Base-by-base conservation (phyloP, 1,140 invertebrate species). In the Marisa cornuarietis region DNA sequence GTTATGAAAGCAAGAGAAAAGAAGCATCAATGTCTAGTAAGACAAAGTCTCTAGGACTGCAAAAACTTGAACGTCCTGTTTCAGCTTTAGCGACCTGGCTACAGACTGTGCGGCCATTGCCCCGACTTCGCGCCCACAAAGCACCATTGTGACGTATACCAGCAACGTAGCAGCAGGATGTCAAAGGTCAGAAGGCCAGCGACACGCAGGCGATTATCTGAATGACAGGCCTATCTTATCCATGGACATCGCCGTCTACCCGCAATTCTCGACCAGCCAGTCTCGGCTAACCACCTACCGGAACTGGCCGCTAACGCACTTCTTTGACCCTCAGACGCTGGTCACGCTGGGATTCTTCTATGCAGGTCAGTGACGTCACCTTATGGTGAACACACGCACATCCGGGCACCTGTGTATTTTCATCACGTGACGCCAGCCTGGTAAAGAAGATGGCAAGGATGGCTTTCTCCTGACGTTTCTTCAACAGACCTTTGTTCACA, bases 311-410 rank as follows among this genome's bases (percentile, higher is more conserved):
- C 63, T 54, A 14, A 13, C 63, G 31, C 16, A n/a, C 20, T 16
- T 24, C 49, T 77, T 77, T n/a, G 49, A 54, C 24, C 76, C 76
- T 7, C 49, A 77, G 22, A 65, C 65, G 31, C 51, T 77, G 31
- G 76, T 77, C 42, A 68, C 54, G 62, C 63, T 52, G 14, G 76
- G 76, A 49, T 77, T 77, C 49, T 77, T 68, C 49, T 77, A 77
- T 24, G 76, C 76, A 69, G 76, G 76, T 77, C 51, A 13, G 54
- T 52, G 71, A 24, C 54, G 2, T 11, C 54, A 58, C 54, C 16
- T 58, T 4, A 6, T 42, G 31, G 6, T 42, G 31, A 42, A 42
- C 31, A 42, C 31, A 42, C 31, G 31, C 31, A 4, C 31, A 42
- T 42, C 31, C 31, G 0, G 31, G 31, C 31, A 42, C 31, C 31